These are phyloP conservation scores for Diadegma fenestrale DNA, from an alignment of 2,888 invertebrate genomes.

Conservation along the genomic window DNA sequence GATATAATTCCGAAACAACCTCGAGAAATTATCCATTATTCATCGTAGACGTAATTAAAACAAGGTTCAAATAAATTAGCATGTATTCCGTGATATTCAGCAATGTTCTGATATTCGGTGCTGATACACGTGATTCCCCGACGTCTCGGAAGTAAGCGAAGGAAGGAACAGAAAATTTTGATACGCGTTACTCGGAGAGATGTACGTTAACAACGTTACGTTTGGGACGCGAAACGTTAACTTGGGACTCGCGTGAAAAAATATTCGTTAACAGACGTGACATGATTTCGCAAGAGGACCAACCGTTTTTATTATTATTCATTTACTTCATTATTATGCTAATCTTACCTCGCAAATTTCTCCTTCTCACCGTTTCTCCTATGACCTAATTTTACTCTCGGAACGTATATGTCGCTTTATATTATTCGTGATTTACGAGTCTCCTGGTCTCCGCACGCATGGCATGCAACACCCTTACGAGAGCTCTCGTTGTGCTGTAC, in stretches of 20 bases:
- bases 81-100: constrained; percentile 28
- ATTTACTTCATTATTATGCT: constrained; percentile 64
- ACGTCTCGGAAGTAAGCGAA: background rate
- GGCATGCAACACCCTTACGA: constrained; percentile 67
- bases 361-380: constrained; percentile 25
- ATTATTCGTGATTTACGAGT: constrained; percentile 73
- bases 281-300: constrained; percentile 33
- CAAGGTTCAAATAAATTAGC: constrained; percentile 27
- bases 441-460: constrained; percentile 69
- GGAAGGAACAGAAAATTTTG: constrained; percentile 1
- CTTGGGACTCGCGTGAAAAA: constrained; percentile 11
- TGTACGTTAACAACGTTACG: constrained; percentile 8
- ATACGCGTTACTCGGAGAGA: background rate
- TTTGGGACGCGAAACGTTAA: constrained; percentile 6
- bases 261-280: constrained; percentile 22
- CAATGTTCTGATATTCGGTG: constrained; percentile 8
- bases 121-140: too few species aligned
- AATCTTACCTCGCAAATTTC: constrained; percentile 65
- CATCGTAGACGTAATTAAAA: constrained; percentile 43
- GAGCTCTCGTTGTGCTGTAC: constrained; percentile 24
- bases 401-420: constrained; percentile 67
- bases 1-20: background rate
- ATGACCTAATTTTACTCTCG: constrained; percentile 55
- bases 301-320: constrained; percentile 39
- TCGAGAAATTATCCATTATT: constrained; percentile 25